Percentiles rank a stretch among this genome's conserved stretches.
phyloP scores from a whole-genome alignment of 2,113 vertebrate genomes.

The Tenrec ecaudatus region DNA sequence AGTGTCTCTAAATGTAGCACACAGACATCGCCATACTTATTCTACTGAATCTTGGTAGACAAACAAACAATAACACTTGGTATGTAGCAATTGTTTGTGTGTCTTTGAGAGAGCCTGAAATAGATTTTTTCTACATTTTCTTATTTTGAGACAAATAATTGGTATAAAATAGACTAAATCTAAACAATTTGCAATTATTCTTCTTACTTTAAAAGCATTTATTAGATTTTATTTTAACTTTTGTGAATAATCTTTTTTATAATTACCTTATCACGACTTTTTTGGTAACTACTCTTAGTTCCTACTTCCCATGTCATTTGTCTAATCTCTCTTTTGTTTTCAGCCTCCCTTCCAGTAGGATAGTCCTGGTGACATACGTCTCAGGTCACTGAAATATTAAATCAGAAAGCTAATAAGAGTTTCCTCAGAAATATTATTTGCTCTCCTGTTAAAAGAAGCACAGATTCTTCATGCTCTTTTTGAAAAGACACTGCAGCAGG shows the following conservation, averaged over 20 bases:
- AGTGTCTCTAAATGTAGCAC: background rate
- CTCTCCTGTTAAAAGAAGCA: background rate
- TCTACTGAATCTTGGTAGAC: background rate
- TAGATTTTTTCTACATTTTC: slow-evolving; percentile 21
- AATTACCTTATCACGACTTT: background rate
- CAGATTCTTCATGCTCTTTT: background rate
- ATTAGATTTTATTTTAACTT: background rate
- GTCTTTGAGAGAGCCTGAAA: background rate
- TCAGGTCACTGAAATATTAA: background rate
- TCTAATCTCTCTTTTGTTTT: background rate
- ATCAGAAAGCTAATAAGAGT: background rate
- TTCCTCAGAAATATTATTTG: background rate
- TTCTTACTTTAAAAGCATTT: slow-evolving; percentile 37
- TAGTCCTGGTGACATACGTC: background rate
- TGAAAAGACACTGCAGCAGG: background rate
- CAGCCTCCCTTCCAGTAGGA: slow-evolving; percentile 30
- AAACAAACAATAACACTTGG: background rate
- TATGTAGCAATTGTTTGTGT: background rate
- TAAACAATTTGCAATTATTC: background rate
- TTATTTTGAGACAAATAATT: slow-evolving; percentile 25
- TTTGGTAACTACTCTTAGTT: background rate
- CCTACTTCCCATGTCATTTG: background rate
- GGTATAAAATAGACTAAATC: background rate
- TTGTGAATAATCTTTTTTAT: background rate
- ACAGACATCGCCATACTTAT: background rate